A percentile compares a stretch with the other conserved stretches of the same genome.
Conservation (phyloP, 2,113 vertebrate genomes). For the Atherinomorus stipes region DNA sequence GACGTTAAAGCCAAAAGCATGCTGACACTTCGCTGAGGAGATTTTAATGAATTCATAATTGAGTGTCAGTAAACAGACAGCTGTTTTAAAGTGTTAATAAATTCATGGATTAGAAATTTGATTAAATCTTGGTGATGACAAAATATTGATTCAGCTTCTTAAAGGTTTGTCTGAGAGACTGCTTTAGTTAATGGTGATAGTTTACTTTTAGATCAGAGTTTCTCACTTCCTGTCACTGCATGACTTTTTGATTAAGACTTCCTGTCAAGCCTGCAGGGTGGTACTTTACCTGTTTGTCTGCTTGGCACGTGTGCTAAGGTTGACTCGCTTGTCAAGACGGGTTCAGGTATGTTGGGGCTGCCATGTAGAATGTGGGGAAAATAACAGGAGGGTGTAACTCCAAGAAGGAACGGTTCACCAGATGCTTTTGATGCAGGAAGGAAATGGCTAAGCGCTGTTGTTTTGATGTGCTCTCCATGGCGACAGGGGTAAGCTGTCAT, state of each 20-base stretch:
- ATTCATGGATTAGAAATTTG: slow-evolving; percentile 2
- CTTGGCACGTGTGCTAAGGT: slow-evolving; percentile 28
- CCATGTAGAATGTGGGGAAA: slow-evolving; percentile 40
- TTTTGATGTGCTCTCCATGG: slow-evolving; percentile 52
- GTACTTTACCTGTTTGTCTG: slow-evolving; percentile 29
- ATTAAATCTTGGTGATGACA: slow-evolving; percentile 34
- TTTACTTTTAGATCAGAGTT: background rate
- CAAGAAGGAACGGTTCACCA: slow-evolving; percentile 45
- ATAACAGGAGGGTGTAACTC: slow-evolving; percentile 12
- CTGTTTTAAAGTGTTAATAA: slow-evolving; percentile 23
- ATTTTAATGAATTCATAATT: slow-evolving; percentile 32
- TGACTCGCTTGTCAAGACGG: slow-evolving; percentile 56
- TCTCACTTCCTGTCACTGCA: background rate
- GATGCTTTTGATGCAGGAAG: slow-evolving; percentile 49
- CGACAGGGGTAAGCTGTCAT: slow-evolving; percentile 14
- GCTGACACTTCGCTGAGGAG: background rate
- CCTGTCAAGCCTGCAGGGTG: background rate
- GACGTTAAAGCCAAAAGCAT: slow-evolving; percentile 8
- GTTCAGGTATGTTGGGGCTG: slow-evolving; percentile 58
- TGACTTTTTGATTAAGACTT: background rate
- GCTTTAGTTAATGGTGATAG: background rate
- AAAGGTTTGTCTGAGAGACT: slow-evolving; percentile 10
- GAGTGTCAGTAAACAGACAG: slow-evolving; percentile 31
- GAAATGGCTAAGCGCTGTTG: slow-evolving; percentile 39
- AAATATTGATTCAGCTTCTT: slow-evolving; percentile 6